Evolutionary conservation across 2,888 invertebrate genomes (phyloP), one percentile per base, ranked within the genome.

Genomic region (Notodonta ziczac): DNA sequence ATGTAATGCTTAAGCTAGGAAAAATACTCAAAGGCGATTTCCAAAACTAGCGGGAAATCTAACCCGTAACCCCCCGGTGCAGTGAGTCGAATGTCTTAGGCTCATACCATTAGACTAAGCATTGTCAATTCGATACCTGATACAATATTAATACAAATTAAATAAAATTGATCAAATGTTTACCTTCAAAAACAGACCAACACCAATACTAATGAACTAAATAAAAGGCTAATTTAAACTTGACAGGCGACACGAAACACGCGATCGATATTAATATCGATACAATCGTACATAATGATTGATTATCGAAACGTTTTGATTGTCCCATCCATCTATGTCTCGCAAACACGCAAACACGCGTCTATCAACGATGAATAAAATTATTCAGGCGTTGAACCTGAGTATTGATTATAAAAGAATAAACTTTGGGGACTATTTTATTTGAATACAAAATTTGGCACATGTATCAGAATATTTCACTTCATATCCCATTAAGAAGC

Each of bases 211-310:
- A 46, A 24, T 4, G 12, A 12, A 50, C n/a, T 24, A 24, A 24
- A 24, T 24, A 24, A 24, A 24, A 39, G 14, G 5, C n/a, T 58
- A 46, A 13, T 56, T 4, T 24, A 51, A 24, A 32, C 51, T 16
- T 10, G 7, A 24, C n/a, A 46, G 46, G 5, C n/a, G 46, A 46
- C n/a, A 46, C 52, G 12, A 39, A n/a, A 8, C 54, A 39, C 39
- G 54, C 39, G 14, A 54, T 54, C 54, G n/a, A 54, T 39, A 12
- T 50, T 54, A n/a, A 39, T 54, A 35, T 54, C n/a, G 39, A 39
- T 35, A 39, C 6, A n/a, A 39, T 54, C 39, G 39, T 24, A 32
- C 8, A 51, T 16, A 16, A 52, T 54, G 54, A 39, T 39, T 39
- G 39, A 54, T 54, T 13, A 54, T 54, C n/a, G 35, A 39, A 39